Evolutionary conservation across 92 coral and sea anemone genomes (phyloP).

Genomic region (Epizoanthus illoricatus): DNA sequence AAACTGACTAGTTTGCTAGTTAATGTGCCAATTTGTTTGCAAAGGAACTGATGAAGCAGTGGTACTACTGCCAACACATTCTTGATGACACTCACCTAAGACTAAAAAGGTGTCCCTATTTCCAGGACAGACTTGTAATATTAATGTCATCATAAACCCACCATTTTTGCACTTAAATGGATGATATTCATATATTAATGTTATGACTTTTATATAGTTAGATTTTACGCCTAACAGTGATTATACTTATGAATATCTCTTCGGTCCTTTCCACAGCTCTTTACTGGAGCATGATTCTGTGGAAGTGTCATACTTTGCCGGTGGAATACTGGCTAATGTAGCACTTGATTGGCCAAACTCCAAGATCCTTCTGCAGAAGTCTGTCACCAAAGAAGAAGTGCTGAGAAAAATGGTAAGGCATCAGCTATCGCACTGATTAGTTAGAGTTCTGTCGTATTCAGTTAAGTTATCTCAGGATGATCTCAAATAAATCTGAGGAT

Average conservation of each 20-base stretch:
- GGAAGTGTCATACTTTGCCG: constrained; percentile 70
- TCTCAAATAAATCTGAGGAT: background rate
- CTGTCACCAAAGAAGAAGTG: constrained; percentile 37
- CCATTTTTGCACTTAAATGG: no score
- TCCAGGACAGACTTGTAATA: no score
- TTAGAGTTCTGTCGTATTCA: background rate
- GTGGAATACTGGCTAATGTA: constrained; percentile 71
- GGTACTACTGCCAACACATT: no score
- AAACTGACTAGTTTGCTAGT: no score
- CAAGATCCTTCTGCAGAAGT: background rate
- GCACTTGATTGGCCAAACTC: constrained; percentile 62
- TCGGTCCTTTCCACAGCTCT: constrained; percentile 25
- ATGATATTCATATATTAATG: no score
- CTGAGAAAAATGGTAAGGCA: constrained; percentile 54
- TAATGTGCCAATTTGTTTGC: no score
- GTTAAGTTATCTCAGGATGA: background rate
- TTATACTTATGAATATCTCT: background rate
- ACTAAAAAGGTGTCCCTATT: no score
- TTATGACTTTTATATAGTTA: no score
- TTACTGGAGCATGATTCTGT: constrained; percentile 41
- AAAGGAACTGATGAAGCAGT: no score
- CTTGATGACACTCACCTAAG: no score
- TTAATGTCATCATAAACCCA: no score
- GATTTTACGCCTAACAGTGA: no score
- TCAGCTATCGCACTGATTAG: background rate